Evolutionary conservation across 1,140 invertebrate genomes (phyloP).

Genomic region (Stegodyphus dumicola): DNA sequence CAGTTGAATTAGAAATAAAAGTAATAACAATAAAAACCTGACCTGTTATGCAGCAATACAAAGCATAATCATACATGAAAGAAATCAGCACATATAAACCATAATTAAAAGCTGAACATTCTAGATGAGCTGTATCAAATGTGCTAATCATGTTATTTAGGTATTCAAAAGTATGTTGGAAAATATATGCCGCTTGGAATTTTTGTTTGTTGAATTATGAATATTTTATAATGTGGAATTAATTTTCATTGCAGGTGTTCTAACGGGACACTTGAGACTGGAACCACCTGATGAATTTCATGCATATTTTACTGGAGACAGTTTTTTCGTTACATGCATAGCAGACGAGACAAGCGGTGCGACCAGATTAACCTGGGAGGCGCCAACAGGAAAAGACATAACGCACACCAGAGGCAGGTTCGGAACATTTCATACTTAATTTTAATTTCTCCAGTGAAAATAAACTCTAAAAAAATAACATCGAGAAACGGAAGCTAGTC

Average conservation of each 20-base stretch:
- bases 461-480: too few relatives aligned
- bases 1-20: too few relatives aligned
- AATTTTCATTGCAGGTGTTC: not conserved
- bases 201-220: not conserved
- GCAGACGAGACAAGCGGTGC: conserved; percentile 43
- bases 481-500: not conserved
- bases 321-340: conserved; percentile 63
- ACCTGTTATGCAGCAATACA: too few relatives aligned
- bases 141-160: too few relatives aligned
- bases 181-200: not conserved
- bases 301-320: conserved; percentile 62
- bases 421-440: not conserved
- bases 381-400: conserved; percentile 57
- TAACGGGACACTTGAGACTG: conserved; percentile 3
- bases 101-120: too few relatives aligned
- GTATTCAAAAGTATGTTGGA: too few relatives aligned
- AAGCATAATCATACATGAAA: too few relatives aligned
- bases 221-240: not conserved
- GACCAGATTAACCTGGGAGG: conserved; percentile 61
- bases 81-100: too few relatives aligned
- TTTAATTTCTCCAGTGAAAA: too few relatives aligned
- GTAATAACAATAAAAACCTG: too few relatives aligned
- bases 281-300: conserved; percentile 38
- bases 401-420: conserved; percentile 61
- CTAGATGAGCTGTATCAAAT: too few relatives aligned